Base-by-base conservation (phyloP, 2,797 vertebrate genomes). In the Synaphobranchus kaupii region DNA sequence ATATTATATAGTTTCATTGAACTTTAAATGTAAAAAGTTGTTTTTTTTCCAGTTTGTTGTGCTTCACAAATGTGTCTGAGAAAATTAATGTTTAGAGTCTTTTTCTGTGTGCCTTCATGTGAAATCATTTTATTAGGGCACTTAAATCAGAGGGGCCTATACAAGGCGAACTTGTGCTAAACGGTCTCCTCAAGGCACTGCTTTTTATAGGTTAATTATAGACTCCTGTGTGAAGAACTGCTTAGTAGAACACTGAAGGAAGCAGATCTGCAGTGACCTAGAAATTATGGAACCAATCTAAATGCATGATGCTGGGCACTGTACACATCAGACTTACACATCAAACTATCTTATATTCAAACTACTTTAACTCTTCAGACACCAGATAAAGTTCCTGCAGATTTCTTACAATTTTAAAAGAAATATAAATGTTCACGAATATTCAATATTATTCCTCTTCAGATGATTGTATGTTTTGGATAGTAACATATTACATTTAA, bases 81-180 rank as follows among this genome's bases (percentile, higher is more conserved):
- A 1, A 48, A 47, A 80, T 48, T 47, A 4, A 47, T n/a, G 28
- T 78, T 44, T 50, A 80, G 44, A 48, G 52, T 56, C 15, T 83
- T 73, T 84, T 80, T 78, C 73, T 88, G 44, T 78, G 83, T 83
- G 78, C 54, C 50, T 68, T 39, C 15, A 85, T 83, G 54, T 78
- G 82, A 84, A 84, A 83, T 85, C 15, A 80, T 86, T 85, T 85
- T 52, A 87, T 89, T 80, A 78, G 85, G 76, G 28, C 58, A 48
- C 54, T 84, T 80, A 76, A 50, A 85, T 86, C 80, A 87, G 52
- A 47, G 50, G 28, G 80, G 88, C 80, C 87, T 68, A 39, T 52
- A 71, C 20, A 84, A 73, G 10, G 78, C 73, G 48, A 71, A 31
- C 68, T 60, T 34, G 56, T 80, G 63, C 47, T 73, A 73, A 13